These are phyloP conservation scores for Ciconia maguari DNA, from an alignment of 2,113 vertebrate genomes.

Conservation along the genomic window DNA sequence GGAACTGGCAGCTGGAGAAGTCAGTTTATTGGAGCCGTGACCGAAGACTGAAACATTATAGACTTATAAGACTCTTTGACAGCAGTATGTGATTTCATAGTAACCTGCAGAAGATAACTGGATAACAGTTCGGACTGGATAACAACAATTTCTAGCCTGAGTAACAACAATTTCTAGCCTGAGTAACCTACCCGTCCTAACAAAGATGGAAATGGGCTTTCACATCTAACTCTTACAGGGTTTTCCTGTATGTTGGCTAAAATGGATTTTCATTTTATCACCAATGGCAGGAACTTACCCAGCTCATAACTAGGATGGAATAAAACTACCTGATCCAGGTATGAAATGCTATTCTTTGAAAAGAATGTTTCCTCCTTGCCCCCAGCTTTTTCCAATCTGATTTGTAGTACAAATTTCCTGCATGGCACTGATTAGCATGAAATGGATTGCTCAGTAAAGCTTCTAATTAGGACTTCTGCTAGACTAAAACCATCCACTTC, in stretches of 20 bases:
- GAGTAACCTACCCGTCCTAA: not conserved
- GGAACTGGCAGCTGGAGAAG: not conserved
- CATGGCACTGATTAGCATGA: not conserved
- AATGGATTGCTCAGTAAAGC: not conserved
- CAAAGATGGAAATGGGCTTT: not conserved
- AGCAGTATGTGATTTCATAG: not conserved
- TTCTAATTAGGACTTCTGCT: not conserved
- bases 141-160: not conserved
- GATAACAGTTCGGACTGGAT: not conserved
- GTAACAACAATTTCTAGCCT: not conserved
- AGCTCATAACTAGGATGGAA: not conserved
- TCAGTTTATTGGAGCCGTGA: not conserved
- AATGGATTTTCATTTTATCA: not conserved
- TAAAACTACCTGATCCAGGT: conserved; percentile 15
- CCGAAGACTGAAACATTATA: conserved; percentile 24
- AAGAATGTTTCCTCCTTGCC: not conserved
- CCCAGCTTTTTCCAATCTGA: not conserved
- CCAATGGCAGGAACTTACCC: not conserved
- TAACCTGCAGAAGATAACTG: conserved; percentile 7
- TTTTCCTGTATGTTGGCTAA: not conserved
- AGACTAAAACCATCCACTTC: not conserved
- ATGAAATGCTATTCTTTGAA: conserved; percentile 19
- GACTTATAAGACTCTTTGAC: not conserved
- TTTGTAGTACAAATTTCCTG: not conserved
- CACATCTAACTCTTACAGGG: not conserved